Conservation (phyloP, 2,888 invertebrate genomes). For the Watsonalla binaria region DNA sequence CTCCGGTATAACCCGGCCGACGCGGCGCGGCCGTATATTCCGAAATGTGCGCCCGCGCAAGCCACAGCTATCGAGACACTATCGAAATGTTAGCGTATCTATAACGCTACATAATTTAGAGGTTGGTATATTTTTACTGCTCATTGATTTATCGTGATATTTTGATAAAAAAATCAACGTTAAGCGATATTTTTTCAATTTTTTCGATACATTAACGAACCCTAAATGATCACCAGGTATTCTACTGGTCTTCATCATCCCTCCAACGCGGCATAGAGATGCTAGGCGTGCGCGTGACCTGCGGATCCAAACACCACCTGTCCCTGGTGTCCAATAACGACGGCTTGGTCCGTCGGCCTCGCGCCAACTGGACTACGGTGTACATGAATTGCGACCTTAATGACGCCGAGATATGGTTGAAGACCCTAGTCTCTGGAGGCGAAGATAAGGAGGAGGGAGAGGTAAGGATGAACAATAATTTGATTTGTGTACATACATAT, state of each 20-base stretch:
- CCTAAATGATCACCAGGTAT: constrained; percentile 68
- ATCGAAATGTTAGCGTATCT: constrained; percentile 90
- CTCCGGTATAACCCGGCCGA: constrained; percentile 95
- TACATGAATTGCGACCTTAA: constrained; percentile 96
- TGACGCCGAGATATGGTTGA: constrained; percentile 95
- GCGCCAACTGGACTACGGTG: constrained; percentile 93
- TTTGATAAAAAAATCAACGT: too few relatives aligned
- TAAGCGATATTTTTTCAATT: too few relatives aligned
- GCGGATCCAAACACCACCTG: constrained; percentile 88
- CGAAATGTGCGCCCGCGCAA: constrained; percentile 90
- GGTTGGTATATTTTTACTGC: constrained; percentile 29
- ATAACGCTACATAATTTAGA: constrained; percentile 92
- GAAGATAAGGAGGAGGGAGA: constrained; percentile 46
- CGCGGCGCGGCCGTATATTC: constrained; percentile 93
- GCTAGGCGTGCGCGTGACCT: constrained; percentile 88
- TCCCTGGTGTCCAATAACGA: constrained; percentile 86
- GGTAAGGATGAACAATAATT: constrained; percentile 16
- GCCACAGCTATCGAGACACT: constrained; percentile 95
- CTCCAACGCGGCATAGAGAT: constrained; percentile 95
- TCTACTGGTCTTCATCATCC: constrained; percentile 99
- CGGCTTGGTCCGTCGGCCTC: constrained; percentile 89
- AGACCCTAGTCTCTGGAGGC: constrained; percentile 80
- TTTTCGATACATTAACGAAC: not conserved
- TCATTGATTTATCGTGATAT: not conserved
- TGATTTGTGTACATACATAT: too few relatives aligned